A percentile compares a stretch with the other conserved stretches of the same genome.
Evolutionary conservation across 2,888 invertebrate species (phyloP).

Genomic region (Drosophila peninsularis): DNA sequence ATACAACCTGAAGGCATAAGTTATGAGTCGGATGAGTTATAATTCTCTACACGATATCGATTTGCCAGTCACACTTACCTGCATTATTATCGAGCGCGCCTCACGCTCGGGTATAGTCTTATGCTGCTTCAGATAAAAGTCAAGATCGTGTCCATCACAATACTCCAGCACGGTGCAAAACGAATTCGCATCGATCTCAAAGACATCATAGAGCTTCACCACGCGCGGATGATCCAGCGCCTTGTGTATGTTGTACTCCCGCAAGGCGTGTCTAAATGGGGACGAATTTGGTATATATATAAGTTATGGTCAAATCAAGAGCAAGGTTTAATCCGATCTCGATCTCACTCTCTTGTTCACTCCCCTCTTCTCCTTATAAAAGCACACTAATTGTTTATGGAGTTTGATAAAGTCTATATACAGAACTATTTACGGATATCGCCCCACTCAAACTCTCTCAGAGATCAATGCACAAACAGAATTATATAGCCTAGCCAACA

Average conservation of each 20-base stretch:
- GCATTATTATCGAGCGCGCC: conserved; percentile 99
- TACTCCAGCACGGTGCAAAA: conserved; percentile 99
- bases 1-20: conserved; percentile 89
- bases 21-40: too few relatives aligned
- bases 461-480: too few relatives aligned
- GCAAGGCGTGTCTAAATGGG: conserved; percentile 95
- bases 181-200: conserved; percentile 99
- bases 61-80: conserved; percentile 85
- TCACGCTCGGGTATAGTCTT: conserved; percentile 99
- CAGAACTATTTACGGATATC: too few relatives aligned
- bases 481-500: too few relatives aligned
- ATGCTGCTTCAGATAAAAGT: conserved; percentile 99
- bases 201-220: conserved; percentile 99
- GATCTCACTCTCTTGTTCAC: too few relatives aligned
- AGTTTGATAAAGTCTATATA: not conserved
- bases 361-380: not conserved
- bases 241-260: conserved; percentile 99
- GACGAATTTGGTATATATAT: too few relatives aligned
- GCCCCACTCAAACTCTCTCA: too few relatives aligned
- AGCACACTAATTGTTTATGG: not conserved
- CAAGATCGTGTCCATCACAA: conserved; percentile 99
- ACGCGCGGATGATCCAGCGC: conserved; percentile 99
- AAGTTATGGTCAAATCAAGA: not conserved
- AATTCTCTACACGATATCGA: too few relatives aligned
- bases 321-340: not conserved